Percentiles rank a stretch among this genome's conserved stretches.
These are phyloP conservation scores for Campaea margaritaria DNA, from an alignment of 2,888 invertebrate genomes.

Conservation along the genomic window DNA sequence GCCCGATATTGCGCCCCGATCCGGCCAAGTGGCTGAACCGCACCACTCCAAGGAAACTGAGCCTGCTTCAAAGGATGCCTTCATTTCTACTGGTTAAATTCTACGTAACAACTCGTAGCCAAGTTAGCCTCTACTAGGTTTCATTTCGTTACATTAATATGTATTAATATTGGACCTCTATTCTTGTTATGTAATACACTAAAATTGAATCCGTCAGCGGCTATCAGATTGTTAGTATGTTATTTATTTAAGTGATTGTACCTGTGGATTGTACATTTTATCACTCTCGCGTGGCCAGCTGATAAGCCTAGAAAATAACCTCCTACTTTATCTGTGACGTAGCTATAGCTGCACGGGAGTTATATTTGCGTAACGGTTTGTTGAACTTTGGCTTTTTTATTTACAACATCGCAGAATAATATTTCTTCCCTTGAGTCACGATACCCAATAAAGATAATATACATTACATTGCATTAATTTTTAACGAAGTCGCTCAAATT, in stretches of 20 bases:
- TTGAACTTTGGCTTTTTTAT: no score
- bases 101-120: neutral
- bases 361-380: conserved; percentile 13
- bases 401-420: no score
- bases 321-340: conserved; percentile 52
- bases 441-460: no score
- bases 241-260: conserved; percentile 26
- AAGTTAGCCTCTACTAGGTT: neutral
- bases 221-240: conserved; percentile 1
- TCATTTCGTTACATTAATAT: neutral
- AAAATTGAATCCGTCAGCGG: conserved; percentile 13
- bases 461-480: no score
- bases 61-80: neutral
- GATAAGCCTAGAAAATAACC: conserved; percentile 47
- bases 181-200: conserved; percentile 9
- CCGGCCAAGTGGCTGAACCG: conserved; percentile 20
- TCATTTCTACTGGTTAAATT: neutral
- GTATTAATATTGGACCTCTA: conserved; percentile 1
- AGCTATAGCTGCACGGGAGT: conserved; percentile 16
- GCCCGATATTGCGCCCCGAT: conserved; percentile 39
- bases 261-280: conserved; percentile 29
- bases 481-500: no score
- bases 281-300: conserved; percentile 36
- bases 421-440: no score
- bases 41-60: conserved; percentile 4